These are phyloP conservation scores for Phymatocera aterrima DNA, from an alignment of 2,888 invertebrate species.

Conservation along the genomic window DNA sequence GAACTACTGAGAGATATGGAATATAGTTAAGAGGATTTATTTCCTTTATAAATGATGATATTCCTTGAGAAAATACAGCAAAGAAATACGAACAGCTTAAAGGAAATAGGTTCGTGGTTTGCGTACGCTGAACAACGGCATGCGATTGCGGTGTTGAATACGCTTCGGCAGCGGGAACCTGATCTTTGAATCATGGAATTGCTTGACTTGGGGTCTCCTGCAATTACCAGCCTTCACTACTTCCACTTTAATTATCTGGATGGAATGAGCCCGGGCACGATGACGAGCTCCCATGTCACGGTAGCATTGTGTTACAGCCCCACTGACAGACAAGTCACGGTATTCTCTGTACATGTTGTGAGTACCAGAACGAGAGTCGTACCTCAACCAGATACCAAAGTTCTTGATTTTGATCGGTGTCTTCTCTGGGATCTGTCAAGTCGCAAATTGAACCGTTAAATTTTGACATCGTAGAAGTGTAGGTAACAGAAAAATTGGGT, in stretches of 20 bases:
- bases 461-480: neutral
- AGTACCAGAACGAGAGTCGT: conserved; percentile 98
- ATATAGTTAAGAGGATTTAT: conserved; percentile 38
- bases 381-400: conserved; percentile 99
- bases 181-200: conserved; percentile 98
- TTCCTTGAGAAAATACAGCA: conserved; percentile 18
- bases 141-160: conserved; percentile 88
- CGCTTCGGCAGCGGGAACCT: conserved; percentile 97
- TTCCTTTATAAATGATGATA: conserved; percentile 40
- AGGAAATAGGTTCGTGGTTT: conserved; percentile 89
- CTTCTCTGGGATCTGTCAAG: conserved; percentile 88
- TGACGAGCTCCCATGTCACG: conserved; percentile 95
- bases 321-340: conserved; percentile 95
- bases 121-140: conserved; percentile 90
- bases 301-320: conserved; percentile 98
- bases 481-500: neutral
- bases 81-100: conserved; percentile 66
- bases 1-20: neutral
- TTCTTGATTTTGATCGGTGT: conserved; percentile 98
- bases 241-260: conserved; percentile 98
- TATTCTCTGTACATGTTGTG: conserved; percentile 99
- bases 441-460: neutral
- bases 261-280: conserved; percentile 97
- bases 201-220: conserved; percentile 95
- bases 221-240: conserved; percentile 92